Evolutionary conservation across 2,888 invertebrate species (phyloP), one percentile per base, ranked within the genome.

Genomic region (Leptinotarsa juncta): DNA sequence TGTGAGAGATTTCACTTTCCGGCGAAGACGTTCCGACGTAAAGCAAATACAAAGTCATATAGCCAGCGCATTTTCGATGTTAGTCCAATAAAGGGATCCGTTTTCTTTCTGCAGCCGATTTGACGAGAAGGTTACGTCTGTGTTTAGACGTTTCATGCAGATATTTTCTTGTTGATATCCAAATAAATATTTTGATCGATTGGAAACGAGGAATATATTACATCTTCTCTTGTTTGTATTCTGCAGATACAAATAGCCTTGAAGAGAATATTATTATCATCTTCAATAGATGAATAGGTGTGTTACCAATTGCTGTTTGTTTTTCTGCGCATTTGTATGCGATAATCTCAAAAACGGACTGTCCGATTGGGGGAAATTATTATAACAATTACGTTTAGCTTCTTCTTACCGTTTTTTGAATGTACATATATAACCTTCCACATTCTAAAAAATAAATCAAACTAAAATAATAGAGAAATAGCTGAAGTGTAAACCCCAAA

Each of bases 1-100:
- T 32, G 69, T 48, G 69, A 69, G 42, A 70, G 71, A 70, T 71
- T 70, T 53, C 67, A 75, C 75, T 75, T 75, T 75, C 20, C 20
- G 18, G 23, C 57, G 57, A 23, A 55, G 69, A 69, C 57, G 60
- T 57, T 42, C 10, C 32, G 68, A 68, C 68, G 42, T 68, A 68
- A 68, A 57, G 69, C 69, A 69, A 69, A 69, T 69, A 57, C 53
- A 32, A 42, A 69, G 69, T 32, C 69, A 57, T 69, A 42, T 69
- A 69, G 69, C 55, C 60, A 48, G 42, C 57, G 57, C 57, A 69
- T 69, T 57, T 48, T 57, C 14, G 12, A 14, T 68, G 68, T 42
- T 32, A 32, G 48, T 15, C 57, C 48, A 57, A 69, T 69, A 42
- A 55, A 53, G 57, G 57, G 10, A 57, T 69, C 57, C 53, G 57